Percentiles rank a stretch among this genome's conserved stretches.
Evolutionary conservation across 2,888 invertebrate species (phyloP).

Genomic region (Vesta saturnalis): DNA sequence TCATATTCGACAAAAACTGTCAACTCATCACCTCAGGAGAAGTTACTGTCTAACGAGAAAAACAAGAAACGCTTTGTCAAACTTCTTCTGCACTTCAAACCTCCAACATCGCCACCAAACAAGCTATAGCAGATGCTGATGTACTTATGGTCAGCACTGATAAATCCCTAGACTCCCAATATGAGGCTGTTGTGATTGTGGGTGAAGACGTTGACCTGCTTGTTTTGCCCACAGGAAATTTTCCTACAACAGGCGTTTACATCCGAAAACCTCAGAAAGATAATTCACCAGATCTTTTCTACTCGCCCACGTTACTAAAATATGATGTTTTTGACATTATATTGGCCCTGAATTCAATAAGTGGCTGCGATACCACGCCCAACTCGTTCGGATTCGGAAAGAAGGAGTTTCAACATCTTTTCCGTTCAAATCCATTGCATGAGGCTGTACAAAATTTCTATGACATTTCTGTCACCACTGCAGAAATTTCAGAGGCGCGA

Average conservation of each 20-base stretch:
- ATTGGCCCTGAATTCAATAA: too few relatives aligned
- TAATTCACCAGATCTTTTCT: slow-evolving; percentile 13
- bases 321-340: neutral
- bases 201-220: neutral
- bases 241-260: too few relatives aligned
- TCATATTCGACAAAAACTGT: neutral
- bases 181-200: slow-evolving; percentile 7
- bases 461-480: neutral
- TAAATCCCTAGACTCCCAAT: neutral
- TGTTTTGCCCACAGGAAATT: slow-evolving; percentile 8
- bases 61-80: neutral
- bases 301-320: neutral
- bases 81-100: neutral
- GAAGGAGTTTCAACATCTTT: neutral
- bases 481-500: neutral
- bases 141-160: too few relatives aligned
- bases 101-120: neutral
- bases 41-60: neutral
- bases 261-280: neutral
- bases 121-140: slow-evolving; percentile 6
- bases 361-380: neutral
- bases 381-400: neutral
- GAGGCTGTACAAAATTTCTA: too few relatives aligned
- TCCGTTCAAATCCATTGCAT: too few relatives aligned
- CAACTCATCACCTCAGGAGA: neutral